These are phyloP conservation scores for Steromphala cineraria DNA, from an alignment of 2,888 invertebrate species.

Conservation along the genomic window DNA sequence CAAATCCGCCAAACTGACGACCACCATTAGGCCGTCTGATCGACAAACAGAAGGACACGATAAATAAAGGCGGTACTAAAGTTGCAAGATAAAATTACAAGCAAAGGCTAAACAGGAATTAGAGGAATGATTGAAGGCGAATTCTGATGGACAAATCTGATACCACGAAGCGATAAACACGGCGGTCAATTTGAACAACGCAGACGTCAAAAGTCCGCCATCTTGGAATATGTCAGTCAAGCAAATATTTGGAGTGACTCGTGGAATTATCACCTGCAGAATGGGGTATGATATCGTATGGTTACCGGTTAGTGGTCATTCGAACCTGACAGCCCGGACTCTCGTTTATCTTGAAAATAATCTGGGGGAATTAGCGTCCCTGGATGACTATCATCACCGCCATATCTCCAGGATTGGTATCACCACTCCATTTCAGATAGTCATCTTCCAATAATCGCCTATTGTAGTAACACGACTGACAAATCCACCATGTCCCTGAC, in stretches of 20 bases:
- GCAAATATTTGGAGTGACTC: neutral
- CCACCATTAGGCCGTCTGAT: neutral
- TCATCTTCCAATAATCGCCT: neutral
- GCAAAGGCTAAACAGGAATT: constrained; percentile 15
- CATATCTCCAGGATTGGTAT: neutral
- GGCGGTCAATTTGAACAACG: neutral
- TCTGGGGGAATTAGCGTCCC: constrained; percentile 7
- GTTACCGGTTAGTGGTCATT: neutral
- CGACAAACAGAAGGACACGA: neutral
- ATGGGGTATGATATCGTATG: neutral
- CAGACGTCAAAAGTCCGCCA: neutral
- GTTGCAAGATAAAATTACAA: neutral
- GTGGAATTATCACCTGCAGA: constrained; percentile 11
- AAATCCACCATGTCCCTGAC: neutral
- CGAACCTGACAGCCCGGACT: neutral
- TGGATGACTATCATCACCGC: neutral
- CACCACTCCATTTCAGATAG: constrained; percentile 9
- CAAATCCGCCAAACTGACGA: neutral
- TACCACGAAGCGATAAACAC: neutral
- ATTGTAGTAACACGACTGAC: neutral
- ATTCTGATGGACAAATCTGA: neutral
- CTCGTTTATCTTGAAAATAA: constrained; percentile 6
- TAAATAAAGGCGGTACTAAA: neutral
- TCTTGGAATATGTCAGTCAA: neutral
- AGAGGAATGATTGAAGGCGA: constrained; percentile 3